These are phyloP conservation scores for Enteromius paludinosus DNA, from an alignment of 2,797 vertebrate species.

Conservation along the genomic window DNA sequence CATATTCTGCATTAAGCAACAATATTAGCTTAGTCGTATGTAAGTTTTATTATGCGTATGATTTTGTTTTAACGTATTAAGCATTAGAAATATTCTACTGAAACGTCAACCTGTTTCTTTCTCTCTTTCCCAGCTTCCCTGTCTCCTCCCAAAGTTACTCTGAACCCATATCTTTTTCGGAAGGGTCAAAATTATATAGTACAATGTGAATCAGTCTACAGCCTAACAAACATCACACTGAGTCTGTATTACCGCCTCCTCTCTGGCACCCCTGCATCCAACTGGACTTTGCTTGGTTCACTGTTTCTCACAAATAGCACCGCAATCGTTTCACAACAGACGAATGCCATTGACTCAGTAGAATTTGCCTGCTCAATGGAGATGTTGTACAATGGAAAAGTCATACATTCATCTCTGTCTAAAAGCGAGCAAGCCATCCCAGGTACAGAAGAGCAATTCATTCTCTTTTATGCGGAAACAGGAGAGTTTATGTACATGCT, in stretches of 20 bases:
- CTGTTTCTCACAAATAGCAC: background rate
- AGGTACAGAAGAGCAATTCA: slow-evolving; percentile 43
- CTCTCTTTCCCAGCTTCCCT: slow-evolving; percentile 45
- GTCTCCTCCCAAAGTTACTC: background rate
- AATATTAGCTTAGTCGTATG: slow-evolving; percentile 51
- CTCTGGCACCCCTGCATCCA: background rate
- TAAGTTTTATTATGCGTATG: slow-evolving; percentile 25
- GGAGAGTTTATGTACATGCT: background rate
- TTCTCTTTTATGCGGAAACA: background rate
- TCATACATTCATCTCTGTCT: slow-evolving; percentile 46
- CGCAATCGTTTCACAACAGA: background rate
- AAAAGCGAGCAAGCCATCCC: slow-evolving; percentile 38
- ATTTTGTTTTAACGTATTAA: background rate
- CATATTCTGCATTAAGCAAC: slow-evolving; percentile 50
- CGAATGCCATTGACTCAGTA: background rate
- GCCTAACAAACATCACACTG: slow-evolving; percentile 39
- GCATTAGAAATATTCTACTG: background rate
- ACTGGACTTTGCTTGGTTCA: slow-evolving; percentile 23
- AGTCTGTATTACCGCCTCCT: slow-evolving; percentile 41
- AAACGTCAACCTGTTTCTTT: background rate
- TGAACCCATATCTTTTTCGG: slow-evolving; percentile 25
- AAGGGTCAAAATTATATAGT: slow-evolving; percentile 50
- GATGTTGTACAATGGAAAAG: slow-evolving; percentile 46
- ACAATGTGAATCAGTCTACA: slow-evolving; percentile 1
- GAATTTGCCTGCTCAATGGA: slow-evolving; percentile 57